Percentiles rank a stretch among this genome's conserved stretches.
Conservation (phyloP, 1,140 invertebrate genomes). For the Drosophila ambigua region DNA sequence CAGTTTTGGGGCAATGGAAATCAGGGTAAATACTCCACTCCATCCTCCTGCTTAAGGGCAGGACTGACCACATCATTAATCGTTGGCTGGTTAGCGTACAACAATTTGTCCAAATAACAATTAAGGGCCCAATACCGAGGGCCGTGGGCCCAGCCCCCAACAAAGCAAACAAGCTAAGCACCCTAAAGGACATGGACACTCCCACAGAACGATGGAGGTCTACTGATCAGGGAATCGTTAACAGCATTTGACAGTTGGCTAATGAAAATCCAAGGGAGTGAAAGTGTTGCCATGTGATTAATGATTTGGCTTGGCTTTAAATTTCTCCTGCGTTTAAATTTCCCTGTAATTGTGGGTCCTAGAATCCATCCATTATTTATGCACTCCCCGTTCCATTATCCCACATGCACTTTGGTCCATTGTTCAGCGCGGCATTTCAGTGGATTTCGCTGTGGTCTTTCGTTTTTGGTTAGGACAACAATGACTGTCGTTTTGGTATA, state of each 20-base stretch:
- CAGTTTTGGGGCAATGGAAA: neutral
- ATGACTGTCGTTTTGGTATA: conserved; percentile 44
- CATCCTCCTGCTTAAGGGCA: neutral
- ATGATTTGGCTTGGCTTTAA: conserved; percentile 27
- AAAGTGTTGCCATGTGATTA: conserved; percentile 62
- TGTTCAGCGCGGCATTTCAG: conserved; percentile 32
- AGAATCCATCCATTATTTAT: conserved; percentile 32
- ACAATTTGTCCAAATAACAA: conserved; percentile 78
- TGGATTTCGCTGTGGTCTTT: conserved; percentile 7
- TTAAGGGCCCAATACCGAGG: conserved; percentile 27
- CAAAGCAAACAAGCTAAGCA: conserved; percentile 36
- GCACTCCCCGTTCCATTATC: conserved; percentile 37
- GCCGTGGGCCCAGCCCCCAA: neutral
- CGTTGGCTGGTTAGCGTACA: conserved; percentile 65
- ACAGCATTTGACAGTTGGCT: conserved; percentile 59
- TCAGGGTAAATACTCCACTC: neutral
- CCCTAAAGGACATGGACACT: conserved; percentile 31
- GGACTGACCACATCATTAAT: conserved; percentile 70
- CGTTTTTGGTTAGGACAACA: conserved; percentile 35
- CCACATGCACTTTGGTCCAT: conserved; percentile 40
- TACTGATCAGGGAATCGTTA: conserved; percentile 27
- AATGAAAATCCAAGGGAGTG: conserved; percentile 56
- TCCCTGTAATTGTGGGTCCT: conserved; percentile 29
- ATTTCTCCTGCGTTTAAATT: conserved; percentile 48
- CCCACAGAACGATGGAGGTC: conserved; percentile 18